Evolutionary conservation across 2,797 vertebrate genomes (phyloP).

Genomic region (Eremophila alpestris): DNA sequence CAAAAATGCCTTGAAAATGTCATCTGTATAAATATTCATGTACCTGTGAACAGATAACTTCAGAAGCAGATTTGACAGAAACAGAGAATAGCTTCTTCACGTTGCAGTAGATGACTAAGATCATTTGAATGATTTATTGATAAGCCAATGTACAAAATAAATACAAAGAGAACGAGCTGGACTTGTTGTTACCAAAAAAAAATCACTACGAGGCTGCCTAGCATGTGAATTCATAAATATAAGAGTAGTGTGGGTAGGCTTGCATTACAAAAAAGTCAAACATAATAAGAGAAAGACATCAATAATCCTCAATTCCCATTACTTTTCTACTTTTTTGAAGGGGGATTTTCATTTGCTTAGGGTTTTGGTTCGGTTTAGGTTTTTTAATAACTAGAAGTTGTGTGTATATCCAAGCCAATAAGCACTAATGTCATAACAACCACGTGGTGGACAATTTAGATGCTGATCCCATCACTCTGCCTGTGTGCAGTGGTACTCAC

Average conservation of each 20-base stretch:
- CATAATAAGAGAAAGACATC: background rate
- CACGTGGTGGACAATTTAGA: background rate
- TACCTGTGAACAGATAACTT: conserved; percentile 35
- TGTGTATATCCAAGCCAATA: background rate
- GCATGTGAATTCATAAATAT: conserved; percentile 40
- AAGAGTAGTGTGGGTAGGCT: background rate
- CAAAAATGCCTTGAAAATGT: conserved; percentile 23
- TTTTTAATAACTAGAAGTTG: background rate
- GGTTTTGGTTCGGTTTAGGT: accelerated
- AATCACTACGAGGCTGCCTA: conserved; percentile 13
- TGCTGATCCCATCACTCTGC: background rate
- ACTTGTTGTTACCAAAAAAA: conserved; percentile 28
- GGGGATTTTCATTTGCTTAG: background rate
- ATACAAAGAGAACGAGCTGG: conserved; percentile 37
- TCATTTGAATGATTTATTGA: conserved; percentile 65
- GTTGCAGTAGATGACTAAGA: conserved; percentile 8
- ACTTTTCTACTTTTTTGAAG: background rate
- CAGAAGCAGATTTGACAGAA: conserved; percentile 40
- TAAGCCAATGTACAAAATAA: conserved; percentile 25
- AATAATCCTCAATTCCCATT: background rate
- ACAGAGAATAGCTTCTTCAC: conserved; percentile 12
- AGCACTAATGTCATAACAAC: background rate
- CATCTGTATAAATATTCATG: conserved; percentile 22
- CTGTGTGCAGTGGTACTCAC: background rate
- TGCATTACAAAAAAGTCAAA: background rate